Conservation (phyloP, 2,113 vertebrate species). For the Petrocephalus zakoni region DNA sequence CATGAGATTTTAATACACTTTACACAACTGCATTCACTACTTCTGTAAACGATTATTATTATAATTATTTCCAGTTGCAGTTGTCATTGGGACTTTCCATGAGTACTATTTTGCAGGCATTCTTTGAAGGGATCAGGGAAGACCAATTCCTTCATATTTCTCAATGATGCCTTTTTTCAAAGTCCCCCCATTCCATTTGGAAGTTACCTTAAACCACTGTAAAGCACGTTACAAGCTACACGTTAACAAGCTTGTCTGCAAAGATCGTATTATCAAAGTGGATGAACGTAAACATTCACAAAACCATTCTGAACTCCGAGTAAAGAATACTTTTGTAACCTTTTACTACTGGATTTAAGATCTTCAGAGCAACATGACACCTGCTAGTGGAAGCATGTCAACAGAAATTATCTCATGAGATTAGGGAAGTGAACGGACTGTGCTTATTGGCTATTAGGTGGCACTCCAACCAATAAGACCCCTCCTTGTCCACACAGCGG, state of each 20-base stretch:
- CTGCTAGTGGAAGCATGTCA: conserved; percentile 16
- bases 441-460: not conserved
- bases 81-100: not conserved
- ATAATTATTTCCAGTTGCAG: not conserved
- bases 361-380: not conserved
- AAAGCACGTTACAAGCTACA: not conserved
- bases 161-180: not conserved
- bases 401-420: conserved; percentile 12
- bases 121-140: not conserved
- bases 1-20: not conserved
- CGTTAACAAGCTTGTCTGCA: not conserved
- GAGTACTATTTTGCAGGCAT: not conserved
- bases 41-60: not conserved
- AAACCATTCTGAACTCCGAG: not conserved
- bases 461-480: not conserved
- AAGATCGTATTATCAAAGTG: not conserved
- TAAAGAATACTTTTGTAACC: not conserved
- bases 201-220: not conserved
- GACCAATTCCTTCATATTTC: not conserved
- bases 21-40: not conserved
- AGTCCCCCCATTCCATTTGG: not conserved
- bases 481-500: not conserved
- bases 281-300: not conserved
- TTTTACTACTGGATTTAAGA: not conserved
- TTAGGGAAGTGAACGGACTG: not conserved